Conservation (phyloP, 2,888 invertebrate species). For the Drosophila mimetica region DNA sequence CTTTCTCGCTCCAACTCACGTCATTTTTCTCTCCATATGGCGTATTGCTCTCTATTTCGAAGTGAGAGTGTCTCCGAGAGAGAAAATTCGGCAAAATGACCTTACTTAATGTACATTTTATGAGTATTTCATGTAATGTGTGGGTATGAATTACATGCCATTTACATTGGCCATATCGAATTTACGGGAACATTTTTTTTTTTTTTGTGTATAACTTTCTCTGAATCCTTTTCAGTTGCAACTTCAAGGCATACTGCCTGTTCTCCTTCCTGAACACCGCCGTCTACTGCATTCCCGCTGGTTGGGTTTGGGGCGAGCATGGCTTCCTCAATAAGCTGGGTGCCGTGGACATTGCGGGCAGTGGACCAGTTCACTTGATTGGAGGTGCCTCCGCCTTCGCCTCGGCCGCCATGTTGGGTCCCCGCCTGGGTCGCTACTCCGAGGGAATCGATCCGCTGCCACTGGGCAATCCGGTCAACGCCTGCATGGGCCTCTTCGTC, state of each 20-base stretch:
- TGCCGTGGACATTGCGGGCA: constrained; percentile 96
- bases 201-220: too few relatives aligned
- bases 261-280: constrained; percentile 95
- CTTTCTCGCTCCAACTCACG: too few relatives aligned
- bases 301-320: constrained; percentile 96
- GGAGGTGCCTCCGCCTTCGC: constrained; percentile 92
- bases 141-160: too few relatives aligned
- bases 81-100: too few relatives aligned
- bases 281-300: constrained; percentile 96
- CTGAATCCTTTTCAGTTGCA: constrained; percentile 85
- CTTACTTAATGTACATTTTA: too few relatives aligned
- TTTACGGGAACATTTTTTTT: too few relatives aligned
- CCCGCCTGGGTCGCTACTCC: constrained; percentile 93
- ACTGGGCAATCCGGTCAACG: constrained; percentile 94
- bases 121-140: too few relatives aligned
- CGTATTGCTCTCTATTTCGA: too few relatives aligned
- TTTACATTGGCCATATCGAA: too few relatives aligned
- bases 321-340: constrained; percentile 93
- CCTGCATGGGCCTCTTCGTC: constrained; percentile 95
- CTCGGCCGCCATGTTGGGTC: constrained; percentile 95
- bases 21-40: too few relatives aligned
- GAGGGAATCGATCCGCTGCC: constrained; percentile 90
- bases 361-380: constrained; percentile 95
- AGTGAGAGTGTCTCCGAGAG: too few relatives aligned
- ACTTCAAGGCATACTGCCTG: constrained; percentile 95